Evolutionary conservation across 2,888 invertebrate species (phyloP).

Genomic region (Allophyes oxyacanthae): DNA sequence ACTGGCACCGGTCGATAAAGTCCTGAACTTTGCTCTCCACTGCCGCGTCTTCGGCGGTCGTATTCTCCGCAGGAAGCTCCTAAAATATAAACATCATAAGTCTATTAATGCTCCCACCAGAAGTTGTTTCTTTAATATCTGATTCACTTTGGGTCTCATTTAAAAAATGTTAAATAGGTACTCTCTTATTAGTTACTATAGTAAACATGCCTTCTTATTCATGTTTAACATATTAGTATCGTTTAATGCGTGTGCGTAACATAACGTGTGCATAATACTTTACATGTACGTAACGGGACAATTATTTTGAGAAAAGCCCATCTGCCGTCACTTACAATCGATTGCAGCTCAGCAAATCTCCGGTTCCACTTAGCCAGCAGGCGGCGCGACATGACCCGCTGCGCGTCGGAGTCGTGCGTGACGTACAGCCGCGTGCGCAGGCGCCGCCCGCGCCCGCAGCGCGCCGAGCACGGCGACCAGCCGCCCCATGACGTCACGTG

Average conservation of each 20-base stretch:
- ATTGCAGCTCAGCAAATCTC: slow-evolving; percentile 74
- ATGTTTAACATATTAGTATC: no score
- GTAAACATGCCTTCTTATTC: no score
- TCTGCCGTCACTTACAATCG: slow-evolving; percentile 61
- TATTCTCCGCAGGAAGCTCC: slow-evolving; percentile 68
- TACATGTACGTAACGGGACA: no score
- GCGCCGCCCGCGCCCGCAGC: slow-evolving; percentile 93
- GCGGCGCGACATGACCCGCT: slow-evolving; percentile 66
- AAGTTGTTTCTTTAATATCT: no score
- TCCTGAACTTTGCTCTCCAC: slow-evolving; percentile 71
- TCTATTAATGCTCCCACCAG: no score
- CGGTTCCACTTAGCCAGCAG: slow-evolving; percentile 71
- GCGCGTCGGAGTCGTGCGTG: slow-evolving; percentile 64
- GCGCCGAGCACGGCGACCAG: slow-evolving; percentile 94
- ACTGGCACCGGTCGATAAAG: slow-evolving; percentile 77
- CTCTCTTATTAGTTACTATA: no score
- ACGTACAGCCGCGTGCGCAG: slow-evolving; percentile 87
- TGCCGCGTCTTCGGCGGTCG: slow-evolving; percentile 72
- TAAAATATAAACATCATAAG: slow-evolving; percentile 33
- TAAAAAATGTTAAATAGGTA: no score
- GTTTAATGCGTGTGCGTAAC: no score
- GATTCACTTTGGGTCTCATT: no score
- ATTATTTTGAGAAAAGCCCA: no score
- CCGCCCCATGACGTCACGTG: slow-evolving; percentile 92
- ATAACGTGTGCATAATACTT: no score